Evolutionary conservation across 37 sponge, comb jelly and placozoan species (phyloP).

Genomic region (Chondrilla cf. caribensis): DNA sequence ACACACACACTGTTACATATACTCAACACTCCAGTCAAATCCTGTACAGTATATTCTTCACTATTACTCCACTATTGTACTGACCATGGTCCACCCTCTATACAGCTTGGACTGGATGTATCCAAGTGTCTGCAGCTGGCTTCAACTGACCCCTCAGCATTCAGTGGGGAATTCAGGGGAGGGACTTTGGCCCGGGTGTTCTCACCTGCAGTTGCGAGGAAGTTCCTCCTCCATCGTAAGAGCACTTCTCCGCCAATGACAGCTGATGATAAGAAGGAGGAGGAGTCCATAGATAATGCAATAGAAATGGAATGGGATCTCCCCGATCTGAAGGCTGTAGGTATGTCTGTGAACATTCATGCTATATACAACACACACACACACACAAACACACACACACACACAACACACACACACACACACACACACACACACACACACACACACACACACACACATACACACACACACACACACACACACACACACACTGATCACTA

Average conservation of each 20-base stretch:
- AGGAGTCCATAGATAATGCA: background rate
- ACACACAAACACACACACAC: conserved; percentile 43
- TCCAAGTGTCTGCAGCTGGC: background rate
- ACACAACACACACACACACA: conserved; percentile 24
- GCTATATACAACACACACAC: conserved; percentile 22
- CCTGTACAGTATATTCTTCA: no score
- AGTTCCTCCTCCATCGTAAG: background rate
- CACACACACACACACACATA: conserved; percentile 31
- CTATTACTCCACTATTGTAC: no score
- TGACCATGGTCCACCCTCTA: no score
- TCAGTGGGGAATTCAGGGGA: background rate
- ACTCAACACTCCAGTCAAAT: no score
- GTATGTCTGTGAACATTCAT: conserved; percentile 16
- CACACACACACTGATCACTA: conserved; percentile 1
- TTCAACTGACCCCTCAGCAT: background rate
- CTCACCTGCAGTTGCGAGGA: background rate
- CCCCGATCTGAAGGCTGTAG: conserved; percentile 52
- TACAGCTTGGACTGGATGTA: background rate
- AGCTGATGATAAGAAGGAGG: background rate
- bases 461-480: conserved; percentile 3
- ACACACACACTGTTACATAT: no score
- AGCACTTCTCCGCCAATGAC: background rate
- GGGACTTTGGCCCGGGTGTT: background rate
- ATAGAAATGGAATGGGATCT: conserved; percentile 56
- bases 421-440: conserved; percentile 30